These are phyloP conservation scores for Cosmia trapezina DNA, from an alignment of 2,888 invertebrate genomes.

Conservation along the genomic window DNA sequence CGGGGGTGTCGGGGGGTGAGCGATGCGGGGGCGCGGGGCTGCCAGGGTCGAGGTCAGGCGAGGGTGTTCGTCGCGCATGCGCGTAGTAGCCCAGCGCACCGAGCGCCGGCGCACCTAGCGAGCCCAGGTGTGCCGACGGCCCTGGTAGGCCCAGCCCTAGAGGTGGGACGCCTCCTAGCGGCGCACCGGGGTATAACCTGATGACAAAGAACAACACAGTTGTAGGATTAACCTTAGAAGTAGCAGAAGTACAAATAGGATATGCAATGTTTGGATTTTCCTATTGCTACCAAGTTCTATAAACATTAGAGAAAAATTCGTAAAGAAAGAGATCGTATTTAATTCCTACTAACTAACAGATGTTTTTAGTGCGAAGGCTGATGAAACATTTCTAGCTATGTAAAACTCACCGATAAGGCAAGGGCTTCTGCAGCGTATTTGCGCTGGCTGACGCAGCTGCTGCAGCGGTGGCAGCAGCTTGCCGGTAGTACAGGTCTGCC, in stretches of 20 bases:
- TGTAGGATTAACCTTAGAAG: not conserved
- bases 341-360: not conserved
- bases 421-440: conserved; percentile 95
- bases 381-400: not conserved
- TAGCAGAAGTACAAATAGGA: not conserved
- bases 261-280: not conserved
- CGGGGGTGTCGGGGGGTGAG: conserved; percentile 82
- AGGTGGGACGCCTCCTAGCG: conserved; percentile 90
- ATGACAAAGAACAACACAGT: conserved; percentile 21
- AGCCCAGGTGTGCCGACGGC: conserved; percentile 92
- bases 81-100: conserved; percentile 88
- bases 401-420: conserved; percentile 92
- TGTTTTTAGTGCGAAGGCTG: not conserved
- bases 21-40: conserved; percentile 89
- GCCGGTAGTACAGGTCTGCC: conserved; percentile 95
- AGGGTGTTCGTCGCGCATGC: conserved; percentile 87
- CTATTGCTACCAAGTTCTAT: not conserved
- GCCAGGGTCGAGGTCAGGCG: conserved; percentile 91
- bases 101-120: conserved; percentile 93
- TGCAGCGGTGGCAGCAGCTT: conserved; percentile 94
- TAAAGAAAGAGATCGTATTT: not conserved
- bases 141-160: conserved; percentile 92
- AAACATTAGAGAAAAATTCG: not conserved
- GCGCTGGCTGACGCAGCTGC: conserved; percentile 90
- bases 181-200: conserved; percentile 91